Base-by-base conservation (phyloP, 1,140 invertebrate genomes). In the Drosophila teissieri region DNA sequence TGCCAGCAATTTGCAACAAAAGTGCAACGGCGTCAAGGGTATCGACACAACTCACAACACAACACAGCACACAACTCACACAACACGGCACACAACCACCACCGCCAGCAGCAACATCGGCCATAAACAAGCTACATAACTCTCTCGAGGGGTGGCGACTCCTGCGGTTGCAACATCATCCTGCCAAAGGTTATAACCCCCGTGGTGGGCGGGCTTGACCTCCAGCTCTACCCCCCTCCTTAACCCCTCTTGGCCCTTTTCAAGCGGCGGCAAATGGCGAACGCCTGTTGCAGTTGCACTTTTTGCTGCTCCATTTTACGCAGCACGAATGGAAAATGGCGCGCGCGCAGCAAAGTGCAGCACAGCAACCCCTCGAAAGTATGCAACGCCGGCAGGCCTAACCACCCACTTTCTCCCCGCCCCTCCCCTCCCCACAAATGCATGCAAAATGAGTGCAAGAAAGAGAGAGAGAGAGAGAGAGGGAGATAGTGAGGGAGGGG, bases 1-100 rank as follows among this genome's bases (percentile, higher is more conserved):
- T 65, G 73, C 61, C 62, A 73, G 60, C 74, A 70, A 60, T 78
- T 65, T 69, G 58, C 76, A 65, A 58, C 60, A 76, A 69, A 86
- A 86, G 79, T 88, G 82, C 82, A 86, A 78, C 78, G 48, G n/a
- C n/a, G 48, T 3, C 15, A 36, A 19, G 49, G 49, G 49, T 12
- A 2, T 15, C 46, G 12, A 53, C 31, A 31, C 27, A 31, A 31
- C 27, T 27, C 31, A 31, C 31, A 31, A 0, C 8, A 31, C 31
- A 10, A 8, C 27, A 31, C 61, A 36, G 6, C 27, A 7, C 12
- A 52, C 24, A 24, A 5, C 19, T 1, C 19, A 1, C 6, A 27
- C 27, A 27, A 6, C 24, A 27, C 60, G 27, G 5, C 24, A 52
- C 61, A 36, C 8, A n/a, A 40, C 46, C 36, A 40, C 40, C 36